Percentiles rank a stretch among this genome's conserved stretches.
Conservation (phyloP, 2,888 invertebrate genomes). For the Nasonia oneida region DNA sequence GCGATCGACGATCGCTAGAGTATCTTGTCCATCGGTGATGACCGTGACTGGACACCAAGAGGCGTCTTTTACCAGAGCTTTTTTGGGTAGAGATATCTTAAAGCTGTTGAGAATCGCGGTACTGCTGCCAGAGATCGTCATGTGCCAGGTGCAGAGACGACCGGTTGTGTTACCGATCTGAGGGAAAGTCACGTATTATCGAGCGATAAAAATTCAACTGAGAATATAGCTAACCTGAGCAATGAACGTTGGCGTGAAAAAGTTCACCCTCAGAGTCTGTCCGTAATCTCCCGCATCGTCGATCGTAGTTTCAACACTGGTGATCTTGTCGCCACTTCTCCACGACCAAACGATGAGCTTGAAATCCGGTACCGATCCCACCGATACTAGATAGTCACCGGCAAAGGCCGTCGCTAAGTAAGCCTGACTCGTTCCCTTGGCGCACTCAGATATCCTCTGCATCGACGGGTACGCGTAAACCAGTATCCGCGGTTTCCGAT, state of each 20-base stretch:
- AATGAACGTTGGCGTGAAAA: conserved; percentile 63
- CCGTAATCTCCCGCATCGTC: conserved; percentile 65
- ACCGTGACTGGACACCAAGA: conserved; percentile 70
- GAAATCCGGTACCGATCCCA: conserved; percentile 73
- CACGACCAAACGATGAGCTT: conserved; percentile 85
- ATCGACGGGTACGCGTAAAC: conserved; percentile 84
- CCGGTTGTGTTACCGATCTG: conserved; percentile 71
- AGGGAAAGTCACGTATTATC: neutral
- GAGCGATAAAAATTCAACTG: neutral
- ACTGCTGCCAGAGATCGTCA: conserved; percentile 65
- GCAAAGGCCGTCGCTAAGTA: conserved; percentile 72
- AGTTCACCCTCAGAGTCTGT: conserved; percentile 69
- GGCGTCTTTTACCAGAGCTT: conserved; percentile 63
- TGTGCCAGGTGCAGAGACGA: conserved; percentile 71
- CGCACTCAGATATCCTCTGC: conserved; percentile 72
- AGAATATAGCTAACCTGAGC: conserved; percentile 64
- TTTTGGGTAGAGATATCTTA: conserved; percentile 68
- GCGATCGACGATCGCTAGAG: conserved; percentile 71
- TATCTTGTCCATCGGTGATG: conserved; percentile 34
- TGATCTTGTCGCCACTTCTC: conserved; percentile 82
- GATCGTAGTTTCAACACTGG: conserved; percentile 73
- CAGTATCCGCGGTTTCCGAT: conserved; percentile 82
- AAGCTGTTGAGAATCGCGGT: conserved; percentile 64
- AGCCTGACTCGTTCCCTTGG: conserved; percentile 63
- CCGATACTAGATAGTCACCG: conserved; percentile 67